Percentiles rank a stretch among this genome's conserved stretches.
These are phyloP conservation scores for Philopotamus ludificatus DNA, from an alignment of 1,140 invertebrate species.

Conservation along the genomic window DNA sequence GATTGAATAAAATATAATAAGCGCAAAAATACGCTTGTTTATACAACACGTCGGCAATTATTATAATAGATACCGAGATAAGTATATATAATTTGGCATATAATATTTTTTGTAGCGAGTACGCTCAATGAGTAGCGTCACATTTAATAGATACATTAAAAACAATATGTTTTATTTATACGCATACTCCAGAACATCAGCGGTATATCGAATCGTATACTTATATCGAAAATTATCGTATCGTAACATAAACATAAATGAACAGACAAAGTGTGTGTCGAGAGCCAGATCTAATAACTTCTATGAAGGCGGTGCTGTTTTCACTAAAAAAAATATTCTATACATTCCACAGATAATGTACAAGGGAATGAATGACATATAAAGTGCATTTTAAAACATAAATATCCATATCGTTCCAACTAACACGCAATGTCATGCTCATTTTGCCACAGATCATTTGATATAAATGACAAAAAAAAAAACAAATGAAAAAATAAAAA, in stretches of 20 bases:
- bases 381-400: slow-evolving; percentile 18
- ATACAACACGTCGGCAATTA: no score
- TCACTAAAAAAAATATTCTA: slow-evolving; percentile 22
- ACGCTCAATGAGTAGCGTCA: no score
- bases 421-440: slow-evolving; percentile 6
- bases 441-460: background rate
- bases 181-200: no score
- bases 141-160: no score
- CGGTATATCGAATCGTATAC: no score
- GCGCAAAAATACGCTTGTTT: no score
- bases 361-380: slow-evolving; percentile 1
- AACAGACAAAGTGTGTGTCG: slow-evolving; percentile 17
- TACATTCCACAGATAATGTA: slow-evolving; percentile 15
- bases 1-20: no score
- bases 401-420: slow-evolving; percentile 9
- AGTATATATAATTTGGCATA: no score
- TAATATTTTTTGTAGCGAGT: no score
- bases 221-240: background rate
- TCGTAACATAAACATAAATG: slow-evolving; percentile 2
- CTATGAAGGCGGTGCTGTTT: slow-evolving; percentile 21
- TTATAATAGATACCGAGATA: no score
- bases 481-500: background rate
- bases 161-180: no score
- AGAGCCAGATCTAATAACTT: slow-evolving; percentile 14
- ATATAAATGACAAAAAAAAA: background rate